A percentile compares a stretch with the other conserved stretches of the same genome.
Conservation (phyloP, 1,140 invertebrate genomes). For the Caenorhabditis briggsae region DNA sequence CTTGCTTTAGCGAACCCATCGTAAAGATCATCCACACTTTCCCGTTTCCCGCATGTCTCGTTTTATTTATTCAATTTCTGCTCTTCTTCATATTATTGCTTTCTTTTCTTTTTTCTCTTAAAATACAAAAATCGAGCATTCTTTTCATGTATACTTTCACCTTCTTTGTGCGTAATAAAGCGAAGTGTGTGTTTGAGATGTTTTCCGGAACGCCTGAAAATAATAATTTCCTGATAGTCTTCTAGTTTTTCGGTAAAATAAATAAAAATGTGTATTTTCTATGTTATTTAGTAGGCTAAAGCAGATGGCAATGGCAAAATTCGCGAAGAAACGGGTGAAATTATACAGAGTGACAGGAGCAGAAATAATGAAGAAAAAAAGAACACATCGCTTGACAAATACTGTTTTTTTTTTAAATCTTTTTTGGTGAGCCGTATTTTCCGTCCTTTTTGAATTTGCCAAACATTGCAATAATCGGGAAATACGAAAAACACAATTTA, state of each 20-base stretch:
- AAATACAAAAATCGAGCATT: not conserved
- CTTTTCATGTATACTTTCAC: slow-evolving; percentile 26
- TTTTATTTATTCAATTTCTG: slow-evolving; percentile 22
- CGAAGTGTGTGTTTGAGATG: too few species aligned
- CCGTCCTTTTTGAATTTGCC: not conserved
- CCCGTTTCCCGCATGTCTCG: not conserved
- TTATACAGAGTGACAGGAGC: too few species aligned
- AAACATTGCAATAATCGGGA: not conserved
- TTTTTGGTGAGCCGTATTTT: not conserved
- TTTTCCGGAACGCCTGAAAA: too few species aligned
- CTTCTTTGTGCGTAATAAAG: not conserved
- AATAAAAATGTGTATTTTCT: not conserved
- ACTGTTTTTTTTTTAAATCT: not conserved
- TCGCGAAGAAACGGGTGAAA: not conserved
- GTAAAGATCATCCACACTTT: too few species aligned
- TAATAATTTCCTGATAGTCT: too few species aligned
- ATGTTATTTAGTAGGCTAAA: slow-evolving; percentile 27
- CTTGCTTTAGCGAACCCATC: not conserved
- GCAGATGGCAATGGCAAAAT: slow-evolving; percentile 25
- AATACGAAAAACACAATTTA: not conserved
- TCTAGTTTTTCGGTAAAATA: too few species aligned
- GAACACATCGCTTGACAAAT: slow-evolving; percentile 24
- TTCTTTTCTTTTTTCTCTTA: not conserved
- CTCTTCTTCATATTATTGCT: not conserved
- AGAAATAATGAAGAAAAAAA: not conserved